Evolutionary conservation across 2,888 invertebrate genomes (phyloP), one percentile per base, ranked within the genome.

Genomic region (Suillia variegata): DNA sequence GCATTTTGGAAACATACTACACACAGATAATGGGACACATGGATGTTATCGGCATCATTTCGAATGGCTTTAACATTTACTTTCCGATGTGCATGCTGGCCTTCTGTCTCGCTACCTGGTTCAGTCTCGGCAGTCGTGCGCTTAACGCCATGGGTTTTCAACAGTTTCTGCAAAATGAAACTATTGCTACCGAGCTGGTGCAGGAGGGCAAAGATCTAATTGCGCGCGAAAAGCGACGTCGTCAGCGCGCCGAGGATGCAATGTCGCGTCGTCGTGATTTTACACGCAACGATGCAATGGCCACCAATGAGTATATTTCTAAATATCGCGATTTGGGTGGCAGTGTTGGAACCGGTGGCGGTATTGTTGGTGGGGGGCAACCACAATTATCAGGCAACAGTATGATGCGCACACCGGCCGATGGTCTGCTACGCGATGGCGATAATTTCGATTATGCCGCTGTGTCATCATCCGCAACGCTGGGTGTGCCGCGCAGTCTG

Each of bases 1-100:
- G 87, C 66, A 85, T 92, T 47, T 84, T 90, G 83, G 98, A 94
- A 83, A 98, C 98, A 0, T 90, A 93, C 71, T 99, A 98, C 76
- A 99, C 98, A 0, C 91, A 93, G 88, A 93, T 98, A 70, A 99
- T 99, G 98, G 99, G 99, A 0, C 98, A 99, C 80, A 95, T 99
- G 96, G 98, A 98, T 82, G 96, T 99, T 0, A 90, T 99, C 57
- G 91, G 93, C 24, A 94, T 99, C 62, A 93, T 99, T 67, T 93
- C 98, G 0, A 93, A 97, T 80, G 98, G 98, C 8, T 98, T 99
- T 84, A 99, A 99, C 83, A 92, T 99, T 57, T 99, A 99, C 84
- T 97, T 99, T 82, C 99, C 99, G 1, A 98, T 98, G 88, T 89
- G 94, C 61, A 97, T 99, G 79, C 87, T 98, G 60, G 87, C 91